Conservation (phyloP, 2,888 invertebrate genomes). For the Nemapogon koenigi region DNA sequence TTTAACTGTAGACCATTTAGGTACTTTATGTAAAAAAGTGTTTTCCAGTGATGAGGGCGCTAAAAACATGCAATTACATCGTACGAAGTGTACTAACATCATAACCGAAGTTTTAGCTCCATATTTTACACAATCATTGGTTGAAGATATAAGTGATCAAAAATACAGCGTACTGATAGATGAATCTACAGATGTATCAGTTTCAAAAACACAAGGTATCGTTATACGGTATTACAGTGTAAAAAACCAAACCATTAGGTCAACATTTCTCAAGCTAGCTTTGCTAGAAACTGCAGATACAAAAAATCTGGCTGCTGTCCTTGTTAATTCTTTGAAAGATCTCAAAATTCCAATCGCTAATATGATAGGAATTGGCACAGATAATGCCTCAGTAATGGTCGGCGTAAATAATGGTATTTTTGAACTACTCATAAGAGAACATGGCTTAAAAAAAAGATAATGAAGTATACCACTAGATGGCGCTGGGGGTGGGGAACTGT, state of each 20-base stretch:
- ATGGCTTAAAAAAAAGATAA: no score
- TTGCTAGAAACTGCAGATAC: constrained; percentile 11
- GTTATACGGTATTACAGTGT: constrained; percentile 12
- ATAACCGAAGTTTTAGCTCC: constrained; percentile 15
- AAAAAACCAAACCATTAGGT: constrained; percentile 2
- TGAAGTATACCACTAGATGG: no score
- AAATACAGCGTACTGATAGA: constrained; percentile 11
- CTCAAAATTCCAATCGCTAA: constrained; percentile 9
- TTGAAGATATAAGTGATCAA: constrained; percentile 12
- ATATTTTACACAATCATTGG: constrained; percentile 13
- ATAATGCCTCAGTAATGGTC: constrained; percentile 23
- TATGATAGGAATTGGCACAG: constrained; percentile 19
- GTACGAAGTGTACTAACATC: constrained; percentile 16
- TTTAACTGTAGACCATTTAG: constrained; percentile 11
- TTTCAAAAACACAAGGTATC: constrained; percentile 11
- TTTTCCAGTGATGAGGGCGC: constrained; percentile 11
- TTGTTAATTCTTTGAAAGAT: constrained; percentile 9
- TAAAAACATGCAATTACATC: constrained; percentile 10
- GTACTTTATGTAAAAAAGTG: constrained; percentile 3
- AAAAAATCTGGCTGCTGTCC: constrained; percentile 6
- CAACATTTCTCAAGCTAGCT: constrained; percentile 6
- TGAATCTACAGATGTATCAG: constrained; percentile 11
- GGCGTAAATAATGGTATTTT: constrained; percentile 21
- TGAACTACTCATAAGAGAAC: constrained; percentile 16
- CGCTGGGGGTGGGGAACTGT: no score